Conservation (phyloP, 2,888 invertebrate species). For the Drosophila rubida region DNA sequence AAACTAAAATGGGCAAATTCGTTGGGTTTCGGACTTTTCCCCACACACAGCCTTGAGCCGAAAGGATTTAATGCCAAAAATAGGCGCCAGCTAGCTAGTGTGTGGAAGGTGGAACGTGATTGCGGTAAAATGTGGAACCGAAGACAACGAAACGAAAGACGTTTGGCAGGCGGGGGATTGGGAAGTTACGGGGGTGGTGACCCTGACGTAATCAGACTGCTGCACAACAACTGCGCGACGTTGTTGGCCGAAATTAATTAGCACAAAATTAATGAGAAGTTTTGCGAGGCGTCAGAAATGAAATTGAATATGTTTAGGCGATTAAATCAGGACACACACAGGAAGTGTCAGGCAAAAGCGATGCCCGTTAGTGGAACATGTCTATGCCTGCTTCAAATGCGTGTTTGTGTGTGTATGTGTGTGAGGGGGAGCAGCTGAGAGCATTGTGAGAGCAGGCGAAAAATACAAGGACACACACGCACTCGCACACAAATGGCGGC, state of each 20-base stretch:
- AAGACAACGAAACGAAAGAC: not conserved
- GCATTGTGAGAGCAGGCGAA: slow-evolving; percentile 7
- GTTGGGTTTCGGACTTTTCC: not conserved
- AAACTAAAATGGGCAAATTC: not conserved
- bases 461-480: slow-evolving; percentile 25
- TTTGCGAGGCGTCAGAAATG: slow-evolving; percentile 35
- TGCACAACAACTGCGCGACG: slow-evolving; percentile 18
- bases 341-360: slow-evolving; percentile 3
- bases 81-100: slow-evolving; percentile 15
- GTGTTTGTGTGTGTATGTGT: not conserved
- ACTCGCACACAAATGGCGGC: slow-evolving; percentile 2
- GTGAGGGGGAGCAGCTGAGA: not conserved
- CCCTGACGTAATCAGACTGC: slow-evolving; percentile 54
- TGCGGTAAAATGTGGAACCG: not conserved
- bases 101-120: slow-evolving; percentile 3
- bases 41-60: not conserved
- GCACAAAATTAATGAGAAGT: slow-evolving; percentile 45
- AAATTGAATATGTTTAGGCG: slow-evolving; percentile 43
- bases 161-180: not conserved
- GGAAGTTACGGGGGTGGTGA: not conserved
- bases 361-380: slow-evolving; percentile 7
- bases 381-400: not conserved
- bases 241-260: slow-evolving; percentile 52
- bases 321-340: slow-evolving; percentile 40
- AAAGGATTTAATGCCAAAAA: slow-evolving; percentile 39